Base-by-base conservation (phyloP, 2,888 invertebrate species). In the Drosophila anomalata region DNA sequence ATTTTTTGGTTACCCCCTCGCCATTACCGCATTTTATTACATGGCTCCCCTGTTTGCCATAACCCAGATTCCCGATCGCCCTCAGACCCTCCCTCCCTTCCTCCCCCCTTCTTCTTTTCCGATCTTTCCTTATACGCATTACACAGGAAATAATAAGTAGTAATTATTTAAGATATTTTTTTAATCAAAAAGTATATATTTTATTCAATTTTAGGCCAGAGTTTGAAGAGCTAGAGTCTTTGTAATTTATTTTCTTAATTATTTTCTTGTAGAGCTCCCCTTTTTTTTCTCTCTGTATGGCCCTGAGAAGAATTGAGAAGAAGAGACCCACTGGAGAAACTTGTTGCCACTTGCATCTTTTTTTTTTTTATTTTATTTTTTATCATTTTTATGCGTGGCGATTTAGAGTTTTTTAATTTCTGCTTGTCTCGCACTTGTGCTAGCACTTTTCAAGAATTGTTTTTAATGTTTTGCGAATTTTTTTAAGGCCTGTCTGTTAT, bases 361-460 rank as follows among this genome's bases (percentile, higher is more conserved):
- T 22, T 31, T 39, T 39, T 42, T 14, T 14, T 53, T 29, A 52
- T 39, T 36, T 22, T 52, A 48, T 66, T 59, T 53, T 42, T 39
- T 48, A 58, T 39, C 14, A 26, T 39, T 17, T 56, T 75, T 55
- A 70, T 79, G 82, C 79, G 79, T 80, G 73, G 73, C 76, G 47
- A 65, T 73, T 86, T 66, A 29, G 42, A n/a, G 33, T 69, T 60
- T 69, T 77, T 79, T 76, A 76, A 83, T 78, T 84, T 84, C 54
- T 75, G 81, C 81, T 85, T 70, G 61, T 70, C 66, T 72, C 69
- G 87, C 81, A 82, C 57, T 81, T 76, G 63, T 53, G 62, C 62
- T 74, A 65, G 55, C 48, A 51, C 70, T 77, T 70, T 75, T 62
- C 56, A 53, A 72, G 65, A 78, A 51, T 76, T 73, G 73, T 77